Evolutionary conservation across 2,888 invertebrate genomes (phyloP).

Genomic region (Philhelius pedissequus): DNA sequence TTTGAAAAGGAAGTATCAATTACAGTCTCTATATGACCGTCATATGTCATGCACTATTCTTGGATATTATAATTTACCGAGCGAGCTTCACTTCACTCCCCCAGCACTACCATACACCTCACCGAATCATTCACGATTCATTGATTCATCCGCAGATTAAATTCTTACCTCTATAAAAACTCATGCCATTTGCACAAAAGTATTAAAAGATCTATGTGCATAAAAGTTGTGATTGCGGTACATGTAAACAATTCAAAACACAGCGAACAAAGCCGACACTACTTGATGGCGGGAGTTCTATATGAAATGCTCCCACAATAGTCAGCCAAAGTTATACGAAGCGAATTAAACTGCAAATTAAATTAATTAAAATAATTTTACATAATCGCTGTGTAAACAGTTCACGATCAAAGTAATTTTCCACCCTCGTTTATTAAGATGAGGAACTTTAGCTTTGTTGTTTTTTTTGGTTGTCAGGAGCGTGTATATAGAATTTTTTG

Average conservation of each 20-base stretch:
- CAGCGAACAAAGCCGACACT: constrained; percentile 32
- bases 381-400: constrained; percentile 61
- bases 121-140: constrained; percentile 41
- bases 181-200: not conserved
- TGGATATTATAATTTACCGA: constrained; percentile 6
- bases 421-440: constrained; percentile 60
- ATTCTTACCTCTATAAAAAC: constrained; percentile 1
- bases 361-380: constrained; percentile 67
- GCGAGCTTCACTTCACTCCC: constrained; percentile 1
- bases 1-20: constrained; percentile 59
- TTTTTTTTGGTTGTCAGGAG: not conserved
- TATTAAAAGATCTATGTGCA: not conserved
- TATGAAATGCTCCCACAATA: not conserved
- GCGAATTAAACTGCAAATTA: constrained; percentile 50
- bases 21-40: constrained; percentile 38
- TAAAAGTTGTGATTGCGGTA: constrained; percentile 21
- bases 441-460: not conserved
- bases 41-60: constrained; percentile 52
- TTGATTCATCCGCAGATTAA: constrained; percentile 45
- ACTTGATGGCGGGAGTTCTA: not conserved
- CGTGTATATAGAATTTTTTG: too few species aligned
- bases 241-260: not conserved
- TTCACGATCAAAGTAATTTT: constrained; percentile 67
- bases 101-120: not conserved
- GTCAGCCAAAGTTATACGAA: not conserved